A percentile compares a stretch with the other conserved stretches of the same genome.
These are phyloP conservation scores for Ficedula albicollis DNA, from an alignment of 2,797 vertebrate genomes.

Conservation along the genomic window DNA sequence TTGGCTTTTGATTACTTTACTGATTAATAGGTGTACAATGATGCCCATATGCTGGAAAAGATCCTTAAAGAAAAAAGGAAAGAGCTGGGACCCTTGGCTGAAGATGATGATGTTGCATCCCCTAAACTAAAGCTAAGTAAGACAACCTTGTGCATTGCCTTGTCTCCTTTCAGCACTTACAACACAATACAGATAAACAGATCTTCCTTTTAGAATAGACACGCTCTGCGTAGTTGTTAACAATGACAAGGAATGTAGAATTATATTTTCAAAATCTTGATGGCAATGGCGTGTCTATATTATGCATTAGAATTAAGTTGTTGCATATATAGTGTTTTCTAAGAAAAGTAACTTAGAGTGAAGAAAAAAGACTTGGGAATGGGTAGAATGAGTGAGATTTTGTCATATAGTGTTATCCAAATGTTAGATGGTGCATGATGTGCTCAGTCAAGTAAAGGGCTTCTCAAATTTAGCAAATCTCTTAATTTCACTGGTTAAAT, in stretches of 20 bases:
- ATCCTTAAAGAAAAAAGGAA: slow-evolving; percentile 92
- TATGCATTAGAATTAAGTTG: background rate
- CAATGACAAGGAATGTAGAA: background rate
- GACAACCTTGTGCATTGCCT: slow-evolving; percentile 37
- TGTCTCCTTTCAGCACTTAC: background rate
- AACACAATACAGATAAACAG: background rate
- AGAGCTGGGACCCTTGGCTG: slow-evolving; percentile 89
- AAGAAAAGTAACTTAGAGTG: background rate
- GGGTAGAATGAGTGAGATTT: background rate
- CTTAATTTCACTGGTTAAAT: background rate
- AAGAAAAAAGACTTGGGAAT: background rate
- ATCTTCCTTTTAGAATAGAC: background rate
- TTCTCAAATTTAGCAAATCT: background rate
- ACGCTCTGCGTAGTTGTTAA: background rate
- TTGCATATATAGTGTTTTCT: background rate
- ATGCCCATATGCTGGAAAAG: slow-evolving; percentile 94
- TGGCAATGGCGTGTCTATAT: background rate
- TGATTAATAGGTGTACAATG: slow-evolving; percentile 91
- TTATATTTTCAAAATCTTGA: background rate
- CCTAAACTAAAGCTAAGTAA: slow-evolving; percentile 97
- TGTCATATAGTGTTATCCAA: background rate
- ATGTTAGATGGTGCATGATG: background rate
- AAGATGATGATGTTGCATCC: slow-evolving; percentile 93
- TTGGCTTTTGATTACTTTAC: slow-evolving; percentile 46
- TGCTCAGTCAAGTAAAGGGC: background rate